phyloP scores from a whole-genome alignment of 2,113 vertebrate genomes.

The Dipodomys stephensi region DNA sequence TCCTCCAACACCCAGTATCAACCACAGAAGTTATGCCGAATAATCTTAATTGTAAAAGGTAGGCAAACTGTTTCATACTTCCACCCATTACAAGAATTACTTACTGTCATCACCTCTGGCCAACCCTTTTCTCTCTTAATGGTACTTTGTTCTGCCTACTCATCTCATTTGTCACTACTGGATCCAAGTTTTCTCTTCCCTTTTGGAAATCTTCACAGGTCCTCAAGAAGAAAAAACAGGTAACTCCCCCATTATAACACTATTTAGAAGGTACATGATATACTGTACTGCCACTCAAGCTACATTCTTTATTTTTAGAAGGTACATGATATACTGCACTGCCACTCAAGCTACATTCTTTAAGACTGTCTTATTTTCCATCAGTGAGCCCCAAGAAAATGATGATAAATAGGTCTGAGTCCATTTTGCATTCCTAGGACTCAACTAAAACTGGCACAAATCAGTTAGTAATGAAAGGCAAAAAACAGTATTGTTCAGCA shows the following conservation, averaged over 20 bases:
- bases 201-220: constrained; percentile 9
- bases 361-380: neutral
- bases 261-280: neutral
- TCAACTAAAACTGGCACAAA: neutral
- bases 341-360: neutral
- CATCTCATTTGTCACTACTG: neutral
- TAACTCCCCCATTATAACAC: neutral
- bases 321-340: neutral
- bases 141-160: neutral
- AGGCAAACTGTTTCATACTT: neutral
- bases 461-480: neutral
- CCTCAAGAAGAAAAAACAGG: neutral
- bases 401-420: neutral
- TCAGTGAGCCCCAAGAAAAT: neutral
- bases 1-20: neutral
- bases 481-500: neutral
- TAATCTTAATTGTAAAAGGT: neutral
- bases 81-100: neutral
- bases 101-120: neutral
- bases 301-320: neutral
- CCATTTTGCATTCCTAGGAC: constrained; percentile 7
- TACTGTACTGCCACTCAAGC: neutral
- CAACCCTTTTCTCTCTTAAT: neutral
- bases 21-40: neutral
- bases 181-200: neutral